Evolutionary conservation across 2,113 vertebrate species (phyloP).

Genomic region (Mungos mungo): DNA sequence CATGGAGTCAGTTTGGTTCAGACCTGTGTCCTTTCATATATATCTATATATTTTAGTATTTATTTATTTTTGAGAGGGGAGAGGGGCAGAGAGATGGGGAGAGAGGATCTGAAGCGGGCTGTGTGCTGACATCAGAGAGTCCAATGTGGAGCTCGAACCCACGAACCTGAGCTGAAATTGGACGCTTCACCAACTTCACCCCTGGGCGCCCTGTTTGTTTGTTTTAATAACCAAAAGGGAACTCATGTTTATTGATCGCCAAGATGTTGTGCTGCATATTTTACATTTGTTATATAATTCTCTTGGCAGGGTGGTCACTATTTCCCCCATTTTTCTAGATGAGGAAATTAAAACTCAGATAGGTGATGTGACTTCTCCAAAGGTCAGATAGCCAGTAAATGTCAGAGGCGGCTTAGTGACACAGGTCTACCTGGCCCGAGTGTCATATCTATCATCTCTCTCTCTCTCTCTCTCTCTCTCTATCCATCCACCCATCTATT

Average conservation of each 20-base stretch:
- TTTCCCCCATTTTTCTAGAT: not conserved
- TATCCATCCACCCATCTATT: not conserved
- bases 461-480: not conserved
- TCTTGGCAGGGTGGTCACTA: not conserved
- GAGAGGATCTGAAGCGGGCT: too few relatives aligned
- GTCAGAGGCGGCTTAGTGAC: not conserved
- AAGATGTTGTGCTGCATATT: not conserved
- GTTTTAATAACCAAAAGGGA: not conserved
- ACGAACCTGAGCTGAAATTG: too few relatives aligned
- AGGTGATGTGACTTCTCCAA: not conserved
- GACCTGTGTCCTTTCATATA: too few relatives aligned
- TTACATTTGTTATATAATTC: not conserved
- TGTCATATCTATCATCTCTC: not conserved
- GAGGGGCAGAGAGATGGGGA: too few relatives aligned
- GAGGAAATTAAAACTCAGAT: not conserved
- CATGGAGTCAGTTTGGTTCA: too few relatives aligned
- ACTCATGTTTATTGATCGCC: not conserved
- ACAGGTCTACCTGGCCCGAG: not conserved
- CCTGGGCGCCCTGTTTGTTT: not conserved
- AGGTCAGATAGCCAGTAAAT: not conserved
- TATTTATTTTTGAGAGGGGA: too few relatives aligned
- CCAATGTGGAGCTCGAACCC: too few relatives aligned
- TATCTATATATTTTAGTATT: too few relatives aligned
- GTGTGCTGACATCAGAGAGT: too few relatives aligned
- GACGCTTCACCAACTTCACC: too few relatives aligned